These are phyloP conservation scores for Diplodus sargus DNA, from an alignment of 2,797 vertebrate species.

Conservation along the genomic window DNA sequence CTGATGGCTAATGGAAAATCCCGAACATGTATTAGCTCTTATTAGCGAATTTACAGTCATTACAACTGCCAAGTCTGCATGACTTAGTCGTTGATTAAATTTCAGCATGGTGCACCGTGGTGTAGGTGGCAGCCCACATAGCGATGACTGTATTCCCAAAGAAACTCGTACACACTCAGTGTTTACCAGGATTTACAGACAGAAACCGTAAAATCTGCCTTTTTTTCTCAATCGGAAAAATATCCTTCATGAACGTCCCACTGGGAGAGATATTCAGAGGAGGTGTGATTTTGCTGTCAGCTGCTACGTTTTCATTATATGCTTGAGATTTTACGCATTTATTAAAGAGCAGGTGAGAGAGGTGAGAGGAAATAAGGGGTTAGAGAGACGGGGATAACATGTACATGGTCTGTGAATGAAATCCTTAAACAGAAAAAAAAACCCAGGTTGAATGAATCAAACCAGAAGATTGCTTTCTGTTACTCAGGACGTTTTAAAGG, in stretches of 20 bases:
- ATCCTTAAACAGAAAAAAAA: too few species aligned
- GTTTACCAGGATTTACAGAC: not conserved
- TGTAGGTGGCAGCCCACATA: slow-evolving; percentile 11
- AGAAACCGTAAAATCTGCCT: not conserved
- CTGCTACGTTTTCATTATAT: not conserved
- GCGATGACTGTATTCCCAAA: not conserved
- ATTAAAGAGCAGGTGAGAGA: not conserved
- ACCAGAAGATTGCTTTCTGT: too few species aligned
- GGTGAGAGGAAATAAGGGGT: not conserved
- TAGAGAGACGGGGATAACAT: not conserved
- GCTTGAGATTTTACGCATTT: not conserved
- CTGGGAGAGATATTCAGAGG: not conserved
- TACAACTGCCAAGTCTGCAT: slow-evolving; percentile 24
- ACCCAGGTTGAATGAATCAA: too few species aligned
- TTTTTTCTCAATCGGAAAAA: slow-evolving; percentile 1
- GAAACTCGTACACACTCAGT: not conserved
- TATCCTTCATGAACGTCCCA: not conserved
- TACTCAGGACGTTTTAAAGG: too few species aligned
- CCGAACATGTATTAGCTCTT: slow-evolving; percentile 2
- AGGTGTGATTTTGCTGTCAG: not conserved
- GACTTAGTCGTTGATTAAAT: slow-evolving; percentile 32
- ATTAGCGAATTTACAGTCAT: slow-evolving; percentile 18
- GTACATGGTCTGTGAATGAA: not conserved
- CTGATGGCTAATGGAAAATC: slow-evolving; percentile 20
- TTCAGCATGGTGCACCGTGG: slow-evolving; percentile 5